Evolutionary conservation across 2,113 vertebrate species (phyloP).

Genomic region (Tor tambroides): DNA sequence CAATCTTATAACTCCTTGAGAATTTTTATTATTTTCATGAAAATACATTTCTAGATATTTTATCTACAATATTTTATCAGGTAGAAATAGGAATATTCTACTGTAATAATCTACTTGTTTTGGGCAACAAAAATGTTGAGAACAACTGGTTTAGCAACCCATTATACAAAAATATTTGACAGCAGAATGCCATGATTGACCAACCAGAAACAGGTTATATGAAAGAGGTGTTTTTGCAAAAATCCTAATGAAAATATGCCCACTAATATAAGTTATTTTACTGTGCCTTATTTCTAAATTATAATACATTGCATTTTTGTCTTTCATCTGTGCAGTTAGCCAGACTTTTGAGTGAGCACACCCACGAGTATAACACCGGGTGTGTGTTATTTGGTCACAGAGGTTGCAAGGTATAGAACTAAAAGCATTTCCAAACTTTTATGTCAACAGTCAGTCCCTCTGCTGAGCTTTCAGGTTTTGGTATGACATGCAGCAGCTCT

Average conservation of each 20-base stretch:
- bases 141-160: too few relatives aligned
- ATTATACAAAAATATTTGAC: not conserved
- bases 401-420: conserved; percentile 49
- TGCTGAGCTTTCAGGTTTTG: conserved; percentile 47
- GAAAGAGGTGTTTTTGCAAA: not conserved
- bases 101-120: not conserved
- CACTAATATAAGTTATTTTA: not conserved
- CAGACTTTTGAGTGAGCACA: conserved; percentile 31
- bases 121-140: not conserved
- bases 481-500: conserved; percentile 47
- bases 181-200: not conserved
- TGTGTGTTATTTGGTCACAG: conserved; percentile 52
- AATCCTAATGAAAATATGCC: not conserved
- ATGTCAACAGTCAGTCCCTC: conserved; percentile 48
- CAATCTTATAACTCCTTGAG: too few relatives aligned
- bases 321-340: not conserved
- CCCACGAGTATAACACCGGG: conserved; percentile 22
- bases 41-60: too few relatives aligned
- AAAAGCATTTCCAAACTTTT: conserved; percentile 56
- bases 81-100: not conserved
- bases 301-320: conserved; percentile 1
- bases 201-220: not conserved
- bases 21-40: too few relatives aligned
- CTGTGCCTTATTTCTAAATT: not conserved
- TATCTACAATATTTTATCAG: too few relatives aligned